Evolutionary conservation across 2,888 invertebrate genomes (phyloP).

Genomic region (Cylindroiulus punctatus): DNA sequence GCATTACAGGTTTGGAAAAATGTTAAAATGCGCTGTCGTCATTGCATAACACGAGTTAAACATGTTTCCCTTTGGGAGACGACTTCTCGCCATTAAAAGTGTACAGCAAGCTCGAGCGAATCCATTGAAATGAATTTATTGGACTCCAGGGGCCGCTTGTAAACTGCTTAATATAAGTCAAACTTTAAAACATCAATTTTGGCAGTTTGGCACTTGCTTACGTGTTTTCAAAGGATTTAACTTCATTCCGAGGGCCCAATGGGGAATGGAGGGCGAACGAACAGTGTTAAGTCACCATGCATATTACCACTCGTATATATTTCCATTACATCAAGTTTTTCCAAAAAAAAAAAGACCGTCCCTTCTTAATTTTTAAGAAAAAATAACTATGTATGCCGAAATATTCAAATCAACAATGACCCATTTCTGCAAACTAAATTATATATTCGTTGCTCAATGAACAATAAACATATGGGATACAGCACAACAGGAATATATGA

Average conservation of each 20-base stretch:
- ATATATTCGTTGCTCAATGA: no score
- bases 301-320: no score
- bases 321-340: no score
- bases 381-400: no score
- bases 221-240: neutral
- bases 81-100: neutral
- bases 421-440: no score
- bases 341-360: no score
- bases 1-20: neutral
- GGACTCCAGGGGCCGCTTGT: slow-evolving; percentile 6
- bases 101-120: neutral
- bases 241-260: neutral
- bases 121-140: slow-evolving; percentile 6
- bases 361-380: no score
- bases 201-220: neutral
- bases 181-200: slow-evolving; percentile 19
- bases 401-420: no score
- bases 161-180: neutral
- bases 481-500: no score
- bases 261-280: no score
- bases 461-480: no score
- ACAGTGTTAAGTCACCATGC: no score
- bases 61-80: neutral
- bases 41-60: slow-evolving; percentile 4
- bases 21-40: neutral